phyloP scores from a whole-genome alignment of 2,113 vertebrate species.

The Lates calcarifer region DNA sequence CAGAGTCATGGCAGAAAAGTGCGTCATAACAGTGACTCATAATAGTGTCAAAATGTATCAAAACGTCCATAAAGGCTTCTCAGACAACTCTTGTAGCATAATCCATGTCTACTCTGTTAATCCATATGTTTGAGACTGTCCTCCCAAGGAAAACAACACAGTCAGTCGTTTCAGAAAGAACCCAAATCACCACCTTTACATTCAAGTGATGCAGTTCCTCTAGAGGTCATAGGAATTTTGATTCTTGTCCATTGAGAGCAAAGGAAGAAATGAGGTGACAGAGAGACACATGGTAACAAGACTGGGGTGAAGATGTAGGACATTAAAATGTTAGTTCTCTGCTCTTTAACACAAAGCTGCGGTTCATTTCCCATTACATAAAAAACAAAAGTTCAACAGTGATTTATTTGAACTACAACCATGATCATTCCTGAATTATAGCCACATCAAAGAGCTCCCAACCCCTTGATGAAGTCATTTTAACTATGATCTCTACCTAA shows the following conservation, averaged over 20 bases:
- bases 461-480: neutral
- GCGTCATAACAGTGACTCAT: neutral
- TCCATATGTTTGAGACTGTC: neutral
- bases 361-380: too few relatives aligned
- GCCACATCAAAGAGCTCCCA: too few relatives aligned
- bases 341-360: too few relatives aligned
- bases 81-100: neutral
- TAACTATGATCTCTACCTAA: too few relatives aligned
- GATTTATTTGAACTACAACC: too few relatives aligned
- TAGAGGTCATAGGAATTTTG: neutral
- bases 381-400: too few relatives aligned
- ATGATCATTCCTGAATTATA: too few relatives aligned
- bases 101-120: neutral
- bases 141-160: neutral
- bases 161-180: neutral
- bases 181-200: neutral
- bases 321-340: too few relatives aligned
- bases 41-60: neutral
- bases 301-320: too few relatives aligned
- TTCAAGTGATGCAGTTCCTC: neutral
- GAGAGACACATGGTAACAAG: too few relatives aligned
- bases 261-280: neutral
- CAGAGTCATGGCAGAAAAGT: neutral
- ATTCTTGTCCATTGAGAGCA: neutral
- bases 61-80: neutral